A percentile compares a stretch with the other conserved stretches of the same genome.
These are phyloP conservation scores for Teleogryllus occipitalis DNA, from an alignment of 1,140 invertebrate genomes.

Conservation along the genomic window DNA sequence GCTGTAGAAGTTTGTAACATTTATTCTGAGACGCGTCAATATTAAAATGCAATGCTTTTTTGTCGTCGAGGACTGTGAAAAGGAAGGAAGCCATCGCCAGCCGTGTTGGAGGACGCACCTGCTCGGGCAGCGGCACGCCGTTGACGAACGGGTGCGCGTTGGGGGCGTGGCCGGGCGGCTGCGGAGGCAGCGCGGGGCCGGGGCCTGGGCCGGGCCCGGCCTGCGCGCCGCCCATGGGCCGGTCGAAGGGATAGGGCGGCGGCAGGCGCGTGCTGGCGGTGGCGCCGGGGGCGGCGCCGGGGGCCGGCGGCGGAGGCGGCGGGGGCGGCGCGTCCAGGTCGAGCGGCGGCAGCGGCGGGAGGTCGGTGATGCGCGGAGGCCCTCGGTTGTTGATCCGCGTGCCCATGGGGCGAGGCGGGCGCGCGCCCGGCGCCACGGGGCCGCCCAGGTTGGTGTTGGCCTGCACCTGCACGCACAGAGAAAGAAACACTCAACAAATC, in stretches of 20 bases:
- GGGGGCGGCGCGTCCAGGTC: constrained; percentile 51
- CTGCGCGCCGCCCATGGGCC: constrained; percentile 30
- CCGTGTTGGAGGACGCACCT: constrained; percentile 36
- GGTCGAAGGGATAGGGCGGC: constrained; percentile 35
- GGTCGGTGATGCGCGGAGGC: constrained; percentile 69
- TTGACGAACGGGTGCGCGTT: constrained; percentile 44
- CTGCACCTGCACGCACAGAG: constrained; percentile 30
- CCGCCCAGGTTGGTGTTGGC: constrained; percentile 38
- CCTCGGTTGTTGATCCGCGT: constrained; percentile 81
- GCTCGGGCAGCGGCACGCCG: constrained; percentile 63
- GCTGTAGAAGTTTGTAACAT: too few species aligned
- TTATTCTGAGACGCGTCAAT: too few species aligned
- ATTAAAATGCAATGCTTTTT: too few species aligned
- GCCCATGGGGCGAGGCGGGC: constrained; percentile 44
- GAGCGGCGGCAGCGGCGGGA: constrained; percentile 54
- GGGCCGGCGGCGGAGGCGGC: constrained; percentile 38
- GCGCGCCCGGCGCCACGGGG: constrained; percentile 21
- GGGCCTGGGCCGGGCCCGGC: constrained; percentile 35
- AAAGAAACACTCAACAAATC: too few species aligned
- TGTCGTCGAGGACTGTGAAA: too few species aligned
- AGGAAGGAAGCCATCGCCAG: too few species aligned
- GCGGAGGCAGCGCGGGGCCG: constrained; percentile 25
- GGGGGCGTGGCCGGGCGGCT: constrained; percentile 40
- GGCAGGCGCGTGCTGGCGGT: constrained; percentile 34
- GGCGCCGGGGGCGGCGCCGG: constrained; percentile 34